Evolutionary conservation across 2,797 vertebrate species (phyloP).

Genomic region (Pseudomugil tenellus): DNA sequence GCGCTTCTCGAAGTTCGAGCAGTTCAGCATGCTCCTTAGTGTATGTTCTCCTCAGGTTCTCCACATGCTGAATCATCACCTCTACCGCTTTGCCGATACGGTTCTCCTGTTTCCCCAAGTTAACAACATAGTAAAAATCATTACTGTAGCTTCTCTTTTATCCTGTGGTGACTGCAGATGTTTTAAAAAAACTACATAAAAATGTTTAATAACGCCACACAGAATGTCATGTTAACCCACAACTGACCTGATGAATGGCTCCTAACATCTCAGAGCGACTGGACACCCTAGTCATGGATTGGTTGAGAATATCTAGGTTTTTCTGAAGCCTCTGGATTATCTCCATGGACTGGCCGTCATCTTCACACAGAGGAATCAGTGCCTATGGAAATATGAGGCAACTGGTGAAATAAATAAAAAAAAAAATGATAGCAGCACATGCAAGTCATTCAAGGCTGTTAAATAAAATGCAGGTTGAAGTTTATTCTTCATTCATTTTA

Average conservation of each 20-base stretch:
- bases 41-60: conserved; percentile 95
- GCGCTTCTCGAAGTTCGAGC: conserved; percentile 89
- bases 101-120: conserved; percentile 83
- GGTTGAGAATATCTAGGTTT: conserved; percentile 89
- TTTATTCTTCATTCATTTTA: not conserved
- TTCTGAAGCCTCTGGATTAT: conserved; percentile 93
- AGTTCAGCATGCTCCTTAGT: conserved; percentile 94
- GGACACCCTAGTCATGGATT: conserved; percentile 90
- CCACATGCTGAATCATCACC: conserved; percentile 98
- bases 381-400: conserved; percentile 76
- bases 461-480: not conserved
- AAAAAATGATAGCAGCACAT: not conserved
- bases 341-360: conserved; percentile 92
- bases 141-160: not conserved
- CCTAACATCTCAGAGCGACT: conserved; percentile 96
- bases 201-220: not conserved
- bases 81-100: conserved; percentile 94
- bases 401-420: not conserved
- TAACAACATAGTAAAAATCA: not conserved
- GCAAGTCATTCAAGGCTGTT: not conserved
- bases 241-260: conserved; percentile 93
- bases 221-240: not conserved
- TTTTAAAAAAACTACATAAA: not conserved
- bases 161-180: not conserved
- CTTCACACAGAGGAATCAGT: conserved; percentile 89